These are phyloP conservation scores for Tragelaphus strepsiceros DNA, from an alignment of 2,113 vertebrate genomes.

Conservation along the genomic window DNA sequence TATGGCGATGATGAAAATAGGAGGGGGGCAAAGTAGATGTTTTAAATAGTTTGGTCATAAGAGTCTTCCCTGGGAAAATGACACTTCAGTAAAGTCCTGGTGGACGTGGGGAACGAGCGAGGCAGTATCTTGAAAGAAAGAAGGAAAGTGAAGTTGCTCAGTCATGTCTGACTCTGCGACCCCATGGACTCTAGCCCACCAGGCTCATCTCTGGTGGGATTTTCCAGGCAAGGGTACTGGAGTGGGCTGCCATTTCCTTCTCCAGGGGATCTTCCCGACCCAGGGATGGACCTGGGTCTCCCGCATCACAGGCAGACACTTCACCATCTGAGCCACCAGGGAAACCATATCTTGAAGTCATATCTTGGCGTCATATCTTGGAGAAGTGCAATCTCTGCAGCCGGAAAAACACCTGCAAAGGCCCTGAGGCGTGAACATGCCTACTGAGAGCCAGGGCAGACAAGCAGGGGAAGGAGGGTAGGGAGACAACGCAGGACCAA, in stretches of 20 bases:
- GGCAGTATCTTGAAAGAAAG: fast-evolving
- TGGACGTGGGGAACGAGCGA: fast-evolving
- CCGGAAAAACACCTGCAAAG: background rate
- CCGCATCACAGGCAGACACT: fast-evolving
- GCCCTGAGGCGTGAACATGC: background rate
- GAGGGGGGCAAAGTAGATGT: fast-evolving
- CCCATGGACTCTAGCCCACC: background rate
- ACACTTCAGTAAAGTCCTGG: background rate
- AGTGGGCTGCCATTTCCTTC: background rate
- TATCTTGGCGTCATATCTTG: background rate
- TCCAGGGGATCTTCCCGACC: fast-evolving
- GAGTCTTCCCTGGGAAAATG: background rate
- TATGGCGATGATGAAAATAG: fast-evolving
- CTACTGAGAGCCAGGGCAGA: background rate
- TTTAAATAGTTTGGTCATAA: background rate
- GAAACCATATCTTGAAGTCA: fast-evolving
- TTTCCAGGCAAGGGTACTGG: background rate
- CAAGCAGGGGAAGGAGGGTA: fast-evolving
- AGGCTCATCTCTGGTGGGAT: background rate
- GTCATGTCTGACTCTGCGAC: background rate
- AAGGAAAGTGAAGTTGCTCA: background rate
- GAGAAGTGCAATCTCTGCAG: background rate
- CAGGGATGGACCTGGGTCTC: background rate
- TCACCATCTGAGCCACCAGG: background rate
- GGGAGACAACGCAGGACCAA: fast-evolving